A percentile compares a stretch with the other conserved stretches of the same genome.
These are phyloP conservation scores for Bubo scandiacus DNA, from an alignment of 2,113 vertebrate species.

Conservation along the genomic window DNA sequence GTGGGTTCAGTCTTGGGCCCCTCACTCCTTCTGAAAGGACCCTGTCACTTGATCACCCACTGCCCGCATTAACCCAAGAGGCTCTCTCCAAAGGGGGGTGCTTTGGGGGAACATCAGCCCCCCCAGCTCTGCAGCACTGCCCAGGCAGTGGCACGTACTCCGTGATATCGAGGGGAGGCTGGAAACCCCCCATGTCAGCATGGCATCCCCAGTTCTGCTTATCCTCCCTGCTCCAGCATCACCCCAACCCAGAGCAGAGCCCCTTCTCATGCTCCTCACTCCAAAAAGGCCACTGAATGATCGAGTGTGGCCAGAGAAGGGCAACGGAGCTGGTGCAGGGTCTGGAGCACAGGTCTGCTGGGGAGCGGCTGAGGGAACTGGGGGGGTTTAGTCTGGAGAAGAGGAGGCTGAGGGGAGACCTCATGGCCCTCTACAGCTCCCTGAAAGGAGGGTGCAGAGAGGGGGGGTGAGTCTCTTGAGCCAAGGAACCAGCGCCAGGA, in stretches of 20 bases:
- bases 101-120: background rate
- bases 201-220: background rate
- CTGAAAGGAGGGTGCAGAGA: too few species aligned
- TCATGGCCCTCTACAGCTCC: too few species aligned
- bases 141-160: background rate
- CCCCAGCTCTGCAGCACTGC: background rate
- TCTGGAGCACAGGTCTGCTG: too few species aligned
- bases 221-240: background rate
- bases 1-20: too few species aligned
- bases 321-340: too few species aligned
- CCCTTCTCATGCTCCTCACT: fast-evolving
- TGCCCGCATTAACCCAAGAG: fast-evolving
- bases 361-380: too few species aligned
- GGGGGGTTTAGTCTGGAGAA: too few species aligned
- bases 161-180: fast-evolving
- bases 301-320: too few species aligned
- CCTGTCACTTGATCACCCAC: background rate
- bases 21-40: background rate
- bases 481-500: too few species aligned
- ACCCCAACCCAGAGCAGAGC: fast-evolving
- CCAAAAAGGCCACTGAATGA: too few species aligned
- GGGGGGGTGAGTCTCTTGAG: too few species aligned
- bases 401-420: too few species aligned
- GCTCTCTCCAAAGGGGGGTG: background rate
- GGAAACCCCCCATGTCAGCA: fast-evolving